These are phyloP conservation scores for Hedya salicella DNA, from an alignment of 2,888 invertebrate genomes.

Conservation along the genomic window DNA sequence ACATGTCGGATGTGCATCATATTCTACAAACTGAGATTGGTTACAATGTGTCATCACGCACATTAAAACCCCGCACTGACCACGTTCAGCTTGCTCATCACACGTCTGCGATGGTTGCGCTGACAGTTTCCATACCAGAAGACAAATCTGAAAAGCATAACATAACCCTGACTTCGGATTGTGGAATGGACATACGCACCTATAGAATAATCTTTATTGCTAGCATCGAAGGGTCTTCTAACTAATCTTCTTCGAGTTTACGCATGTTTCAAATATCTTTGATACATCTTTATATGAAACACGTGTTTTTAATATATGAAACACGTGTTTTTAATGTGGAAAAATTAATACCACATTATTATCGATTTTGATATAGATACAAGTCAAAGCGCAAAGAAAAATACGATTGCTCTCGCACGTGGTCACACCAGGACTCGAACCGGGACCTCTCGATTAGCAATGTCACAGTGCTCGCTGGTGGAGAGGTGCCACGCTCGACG, in stretches of 20 bases:
- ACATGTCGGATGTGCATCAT: conserved; percentile 69
- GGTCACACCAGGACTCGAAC: no score
- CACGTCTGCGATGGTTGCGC: conserved; percentile 57
- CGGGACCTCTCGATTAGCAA: no score
- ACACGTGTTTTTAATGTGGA: no score
- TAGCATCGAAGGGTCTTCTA: conserved; percentile 17
- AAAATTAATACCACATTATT: no score
- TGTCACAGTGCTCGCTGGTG: no score
- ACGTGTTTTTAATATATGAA: no score
- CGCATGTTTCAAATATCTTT: not conserved
- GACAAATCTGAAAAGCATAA: conserved; percentile 69
- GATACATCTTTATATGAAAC: not conserved
- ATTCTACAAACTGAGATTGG: conserved; percentile 63
- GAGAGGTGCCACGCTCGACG: no score
- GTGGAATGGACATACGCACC: conserved; percentile 76
- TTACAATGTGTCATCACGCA: conserved; percentile 64
- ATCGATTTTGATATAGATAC: no score
- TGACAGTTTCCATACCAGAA: conserved; percentile 67
- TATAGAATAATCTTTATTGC: conserved; percentile 68
- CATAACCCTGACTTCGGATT: conserved; percentile 73
- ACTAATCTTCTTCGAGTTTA: not conserved
- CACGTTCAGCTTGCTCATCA: conserved; percentile 65
- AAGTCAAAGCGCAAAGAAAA: no score
- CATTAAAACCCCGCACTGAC: conserved; percentile 62
- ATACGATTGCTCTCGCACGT: no score